Conservation (phyloP, 1,140 invertebrate genomes). For the Brevipalpus yothersi region DNA sequence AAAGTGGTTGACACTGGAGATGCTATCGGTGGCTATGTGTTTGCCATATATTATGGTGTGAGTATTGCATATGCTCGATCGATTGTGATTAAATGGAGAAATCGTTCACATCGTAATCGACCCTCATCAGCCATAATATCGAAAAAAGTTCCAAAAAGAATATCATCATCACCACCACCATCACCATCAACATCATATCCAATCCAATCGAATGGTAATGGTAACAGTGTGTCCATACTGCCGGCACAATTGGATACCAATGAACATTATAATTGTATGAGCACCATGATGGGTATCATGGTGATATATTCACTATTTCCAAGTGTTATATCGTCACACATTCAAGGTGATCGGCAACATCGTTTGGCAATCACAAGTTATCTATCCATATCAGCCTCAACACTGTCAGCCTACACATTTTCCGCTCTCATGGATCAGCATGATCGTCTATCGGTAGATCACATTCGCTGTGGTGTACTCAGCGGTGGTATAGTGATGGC, state of each 20-base stretch:
- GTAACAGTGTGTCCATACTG: no score
- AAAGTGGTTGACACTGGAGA: not conserved
- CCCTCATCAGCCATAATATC: no score
- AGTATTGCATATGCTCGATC: not conserved
- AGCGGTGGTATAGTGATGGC: not conserved
- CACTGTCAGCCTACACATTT: not conserved
- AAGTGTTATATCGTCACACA: not conserved
- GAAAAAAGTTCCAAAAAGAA: no score
- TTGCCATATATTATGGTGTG: not conserved
- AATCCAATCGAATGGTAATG: no score
- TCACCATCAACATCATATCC: no score
- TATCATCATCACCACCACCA: no score
- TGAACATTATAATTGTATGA: not conserved
- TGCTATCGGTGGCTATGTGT: not conserved
- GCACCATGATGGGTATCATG: not conserved
- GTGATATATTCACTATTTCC: not conserved
- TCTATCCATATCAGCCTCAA: not conserved
- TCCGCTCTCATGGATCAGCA: not conserved
- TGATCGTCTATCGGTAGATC: not conserved
- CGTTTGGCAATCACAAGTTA: not conserved
- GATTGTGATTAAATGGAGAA: not conserved
- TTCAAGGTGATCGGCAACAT: not conserved
- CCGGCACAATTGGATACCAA: not conserved
- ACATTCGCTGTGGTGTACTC: not conserved
- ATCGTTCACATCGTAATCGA: not conserved